A percentile compares a stretch with the other conserved stretches of the same genome.
These are phyloP conservation scores for Spizella passerina DNA, from an alignment of 2,797 vertebrate species.

Conservation along the genomic window DNA sequence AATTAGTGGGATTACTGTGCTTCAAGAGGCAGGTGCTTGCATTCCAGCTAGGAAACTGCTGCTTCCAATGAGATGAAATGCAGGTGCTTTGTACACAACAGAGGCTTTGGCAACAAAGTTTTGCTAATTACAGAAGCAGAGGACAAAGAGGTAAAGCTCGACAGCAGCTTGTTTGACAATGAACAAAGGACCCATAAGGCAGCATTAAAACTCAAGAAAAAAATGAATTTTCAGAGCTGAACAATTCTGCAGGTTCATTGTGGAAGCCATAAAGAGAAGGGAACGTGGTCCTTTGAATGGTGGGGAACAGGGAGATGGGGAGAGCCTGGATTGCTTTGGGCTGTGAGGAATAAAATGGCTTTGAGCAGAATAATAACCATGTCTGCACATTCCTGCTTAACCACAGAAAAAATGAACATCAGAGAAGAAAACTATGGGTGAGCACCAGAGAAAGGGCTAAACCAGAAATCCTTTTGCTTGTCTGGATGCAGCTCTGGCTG, in stretches of 20 bases:
- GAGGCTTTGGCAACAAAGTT: not conserved
- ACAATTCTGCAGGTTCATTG: not conserved
- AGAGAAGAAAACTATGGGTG: not conserved
- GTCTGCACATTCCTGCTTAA: not conserved
- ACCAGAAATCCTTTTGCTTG: accelerated
- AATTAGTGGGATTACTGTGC: conserved; percentile 54
- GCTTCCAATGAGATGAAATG: not conserved
- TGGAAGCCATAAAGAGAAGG: not conserved
- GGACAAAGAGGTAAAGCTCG: not conserved
- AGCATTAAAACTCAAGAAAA: not conserved
- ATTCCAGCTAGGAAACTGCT: conserved; percentile 25
- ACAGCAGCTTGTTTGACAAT: not conserved
- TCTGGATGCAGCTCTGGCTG: not conserved
- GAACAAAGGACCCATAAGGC: not conserved
- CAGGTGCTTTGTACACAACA: not conserved
- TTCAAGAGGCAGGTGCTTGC: conserved; percentile 55
- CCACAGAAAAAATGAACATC: not conserved
- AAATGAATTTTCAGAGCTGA: not conserved
- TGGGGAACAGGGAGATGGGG: accelerated
- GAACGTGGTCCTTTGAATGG: not conserved
- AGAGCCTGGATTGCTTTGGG: not conserved
- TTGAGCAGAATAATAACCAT: not conserved
- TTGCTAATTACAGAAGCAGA: conserved; percentile 1
- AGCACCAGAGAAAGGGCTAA: not conserved
- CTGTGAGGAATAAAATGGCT: not conserved